Base-by-base conservation (phyloP, 2,797 vertebrate genomes). In the Helicolenus hilgendorfi region DNA sequence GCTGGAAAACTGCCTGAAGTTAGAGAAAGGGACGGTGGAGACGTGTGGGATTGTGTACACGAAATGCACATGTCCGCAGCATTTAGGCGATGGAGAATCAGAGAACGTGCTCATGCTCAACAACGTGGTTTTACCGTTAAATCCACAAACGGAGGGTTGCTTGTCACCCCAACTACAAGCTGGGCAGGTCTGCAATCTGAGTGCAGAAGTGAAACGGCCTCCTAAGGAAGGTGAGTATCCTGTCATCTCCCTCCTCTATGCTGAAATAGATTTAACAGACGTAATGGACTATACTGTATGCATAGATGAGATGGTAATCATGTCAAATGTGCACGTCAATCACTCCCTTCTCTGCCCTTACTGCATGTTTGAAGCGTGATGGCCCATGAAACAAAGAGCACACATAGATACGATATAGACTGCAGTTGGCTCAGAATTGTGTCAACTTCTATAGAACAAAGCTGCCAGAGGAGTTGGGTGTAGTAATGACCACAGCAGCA, bases 1-100 rank as follows among this genome's bases (percentile, higher is more conserved):
- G 99, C 96, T 99, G 98, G 99, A 99, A 97, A 99, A 98, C 97
- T 99, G 99, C 97, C 97, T 99, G 96, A 99, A 99, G 95, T 97
- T 98, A 5, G 98, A 99, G 96, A 99, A 99, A n/a, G 99, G 98
- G 95, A 98, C 98, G 88, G 98, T 98, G 20, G 98, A 99, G 92
- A 98, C 98, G 4, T 99, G 99, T 97, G 99, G 99, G 95, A 98
- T 99, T 90, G 99, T 99, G 98, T 99, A 99, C 96, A 98, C 98
- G 77, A 99, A 99, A 96, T 99, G 99, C 97, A 98, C 98, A 95
- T 99, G 99, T 91, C 99, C 98, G 80, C 99, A 99, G 96, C 99
- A 99, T 96, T 97, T 99, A 96, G 98, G 99, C 91, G 99, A 99
- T 92, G 98, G 98, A 96, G 99, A 99, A 86, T 97, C 98, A 87